Evolutionary conservation across 2,113 vertebrate species (phyloP).

Genomic region (Phylloscopus trochilus): DNA sequence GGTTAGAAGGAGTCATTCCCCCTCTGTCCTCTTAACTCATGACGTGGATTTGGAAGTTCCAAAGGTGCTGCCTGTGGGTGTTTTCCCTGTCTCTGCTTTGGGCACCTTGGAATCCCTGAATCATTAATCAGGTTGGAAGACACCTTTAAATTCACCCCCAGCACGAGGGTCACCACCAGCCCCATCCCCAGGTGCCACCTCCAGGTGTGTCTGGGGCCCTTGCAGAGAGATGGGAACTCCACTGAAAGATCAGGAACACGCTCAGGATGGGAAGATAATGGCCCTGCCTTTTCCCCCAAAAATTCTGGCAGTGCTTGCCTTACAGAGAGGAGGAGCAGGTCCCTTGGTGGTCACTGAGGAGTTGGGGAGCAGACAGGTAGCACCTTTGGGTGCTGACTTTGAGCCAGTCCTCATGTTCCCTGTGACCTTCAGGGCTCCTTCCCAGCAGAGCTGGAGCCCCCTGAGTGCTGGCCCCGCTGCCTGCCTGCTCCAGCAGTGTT

Average conservation of each 20-base stretch:
- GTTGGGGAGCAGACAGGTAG: neutral
- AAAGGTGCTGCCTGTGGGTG: neutral
- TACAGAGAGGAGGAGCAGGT: neutral
- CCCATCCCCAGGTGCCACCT: neutral
- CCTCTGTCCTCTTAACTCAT: fast-evolving
- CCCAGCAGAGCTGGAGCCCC: neutral
- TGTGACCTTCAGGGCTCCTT: neutral
- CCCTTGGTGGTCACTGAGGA: neutral
- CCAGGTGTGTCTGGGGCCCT: fast-evolving
- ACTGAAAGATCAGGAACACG: neutral
- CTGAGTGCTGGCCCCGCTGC: neutral
- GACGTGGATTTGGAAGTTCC: fast-evolving
- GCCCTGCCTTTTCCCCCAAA: neutral
- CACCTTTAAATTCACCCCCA: neutral
- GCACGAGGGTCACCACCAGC: neutral
- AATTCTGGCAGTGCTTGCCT: neutral
- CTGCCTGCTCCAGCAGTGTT: neutral
- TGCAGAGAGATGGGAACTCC: neutral
- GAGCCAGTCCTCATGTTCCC: neutral
- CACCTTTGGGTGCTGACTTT: neutral
- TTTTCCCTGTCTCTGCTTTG: neutral
- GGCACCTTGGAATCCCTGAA: neutral
- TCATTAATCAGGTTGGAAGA: neutral
- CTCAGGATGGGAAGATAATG: neutral
- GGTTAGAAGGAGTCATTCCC: neutral